Conservation (phyloP, 2,888 invertebrate genomes). For the Lasioglossum vierecki region DNA sequence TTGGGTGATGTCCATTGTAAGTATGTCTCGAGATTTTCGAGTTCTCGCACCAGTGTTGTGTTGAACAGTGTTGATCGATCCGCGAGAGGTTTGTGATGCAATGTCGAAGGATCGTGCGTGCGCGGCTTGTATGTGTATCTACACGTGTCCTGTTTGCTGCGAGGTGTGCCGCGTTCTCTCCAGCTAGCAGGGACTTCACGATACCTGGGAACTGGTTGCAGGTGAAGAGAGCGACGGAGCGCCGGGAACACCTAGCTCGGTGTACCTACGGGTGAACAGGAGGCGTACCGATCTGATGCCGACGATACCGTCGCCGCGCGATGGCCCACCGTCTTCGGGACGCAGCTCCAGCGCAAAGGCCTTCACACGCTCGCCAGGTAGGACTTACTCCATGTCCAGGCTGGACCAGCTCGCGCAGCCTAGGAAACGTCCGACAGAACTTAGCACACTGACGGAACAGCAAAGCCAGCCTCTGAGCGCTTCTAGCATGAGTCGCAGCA, state of each 20-base stretch:
- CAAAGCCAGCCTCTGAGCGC: conserved; percentile 79
- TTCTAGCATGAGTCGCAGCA: conserved; percentile 88
- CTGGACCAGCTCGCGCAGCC: conserved; percentile 94
- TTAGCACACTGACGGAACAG: conserved; percentile 78
- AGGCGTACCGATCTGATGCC: conserved; percentile 96
- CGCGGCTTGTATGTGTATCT: conserved; percentile 23
- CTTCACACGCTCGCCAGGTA: conserved; percentile 88
- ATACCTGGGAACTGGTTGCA: conserved; percentile 74
- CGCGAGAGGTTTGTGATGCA: conserved; percentile 26
- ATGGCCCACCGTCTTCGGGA: conserved; percentile 81
- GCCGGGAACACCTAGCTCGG: conserved; percentile 84
- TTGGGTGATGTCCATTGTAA: too few species aligned
- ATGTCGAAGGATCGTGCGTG: conserved; percentile 29
- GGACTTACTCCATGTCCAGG: conserved; percentile 97
- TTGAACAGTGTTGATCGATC: conserved; percentile 2
- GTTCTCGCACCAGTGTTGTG: background rate
- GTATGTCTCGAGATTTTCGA: background rate
- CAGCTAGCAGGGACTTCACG: conserved; percentile 1
- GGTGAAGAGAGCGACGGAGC: conserved; percentile 81
- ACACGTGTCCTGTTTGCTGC: conserved; percentile 10
- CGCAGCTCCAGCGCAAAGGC: conserved; percentile 81
- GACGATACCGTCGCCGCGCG: conserved; percentile 91
- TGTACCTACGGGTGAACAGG: conserved; percentile 92
- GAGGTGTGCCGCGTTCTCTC: background rate
- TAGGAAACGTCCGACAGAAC: conserved; percentile 85